Conservation (phyloP, 2,113 vertebrate genomes). For the Planiliza haematocheilus region DNA sequence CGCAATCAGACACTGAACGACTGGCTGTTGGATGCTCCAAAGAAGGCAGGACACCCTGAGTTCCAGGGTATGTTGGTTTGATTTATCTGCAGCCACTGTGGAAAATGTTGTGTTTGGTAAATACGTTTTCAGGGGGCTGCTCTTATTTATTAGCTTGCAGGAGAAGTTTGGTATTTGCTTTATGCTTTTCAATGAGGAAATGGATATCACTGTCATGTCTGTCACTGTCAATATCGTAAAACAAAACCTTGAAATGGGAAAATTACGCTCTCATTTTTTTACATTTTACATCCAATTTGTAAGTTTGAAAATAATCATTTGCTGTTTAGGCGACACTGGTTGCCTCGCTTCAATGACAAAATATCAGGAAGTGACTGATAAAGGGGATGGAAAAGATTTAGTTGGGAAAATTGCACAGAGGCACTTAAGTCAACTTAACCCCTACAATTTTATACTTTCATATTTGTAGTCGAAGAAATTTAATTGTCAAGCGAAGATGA, state of each 20-base stretch:
- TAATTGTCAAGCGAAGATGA: too few relatives aligned
- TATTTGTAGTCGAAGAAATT: too few relatives aligned
- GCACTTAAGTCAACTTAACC: too few relatives aligned
- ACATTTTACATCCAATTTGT: too few relatives aligned
- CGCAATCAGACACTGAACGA: slow-evolving; percentile 98
- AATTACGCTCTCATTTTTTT: too few relatives aligned
- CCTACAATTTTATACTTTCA: too few relatives aligned
- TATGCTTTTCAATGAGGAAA: neutral
- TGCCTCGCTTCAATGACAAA: too few relatives aligned
- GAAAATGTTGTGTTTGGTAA: neutral
- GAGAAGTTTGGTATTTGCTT: neutral
- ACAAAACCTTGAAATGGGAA: neutral
- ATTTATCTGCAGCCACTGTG: neutral
- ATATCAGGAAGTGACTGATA: too few relatives aligned
- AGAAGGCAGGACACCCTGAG: slow-evolving; percentile 89
- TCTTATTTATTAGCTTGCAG: neutral
- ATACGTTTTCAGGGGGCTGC: neutral
- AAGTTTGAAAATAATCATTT: too few relatives aligned
- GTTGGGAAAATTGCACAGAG: too few relatives aligned
- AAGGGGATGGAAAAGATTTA: too few relatives aligned
- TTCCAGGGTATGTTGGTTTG: slow-evolving; percentile 88
- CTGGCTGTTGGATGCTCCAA: slow-evolving; percentile 96
- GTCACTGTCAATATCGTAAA: neutral
- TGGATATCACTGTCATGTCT: neutral
- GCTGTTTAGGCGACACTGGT: too few relatives aligned